These are phyloP conservation scores for Aselliscus stoliczkanus DNA, from an alignment of 2,797 vertebrate genomes.

Conservation along the genomic window DNA sequence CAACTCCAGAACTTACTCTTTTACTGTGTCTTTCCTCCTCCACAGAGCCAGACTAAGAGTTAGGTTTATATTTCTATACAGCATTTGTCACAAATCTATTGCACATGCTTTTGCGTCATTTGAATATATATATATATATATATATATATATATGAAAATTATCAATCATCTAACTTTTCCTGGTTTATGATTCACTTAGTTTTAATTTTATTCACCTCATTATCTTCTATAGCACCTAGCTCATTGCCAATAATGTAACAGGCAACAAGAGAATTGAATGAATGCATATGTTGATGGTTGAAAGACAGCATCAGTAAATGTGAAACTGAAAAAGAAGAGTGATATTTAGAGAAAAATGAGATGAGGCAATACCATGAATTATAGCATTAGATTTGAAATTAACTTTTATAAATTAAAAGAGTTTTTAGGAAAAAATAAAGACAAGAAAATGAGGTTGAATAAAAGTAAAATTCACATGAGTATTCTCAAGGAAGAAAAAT, in stretches of 20 bases:
- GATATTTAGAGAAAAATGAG: slow-evolving; percentile 30
- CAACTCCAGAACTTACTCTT: not conserved
- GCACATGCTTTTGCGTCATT: not conserved
- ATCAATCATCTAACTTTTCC: not conserved
- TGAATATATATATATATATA: not conserved
- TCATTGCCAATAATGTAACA: not conserved
- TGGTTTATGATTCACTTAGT: slow-evolving; percentile 19
- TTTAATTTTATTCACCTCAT: slow-evolving; percentile 28
- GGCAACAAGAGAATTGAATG: not conserved
- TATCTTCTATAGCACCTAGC: not conserved
- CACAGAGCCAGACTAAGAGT: not conserved
- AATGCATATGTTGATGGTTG: not conserved
- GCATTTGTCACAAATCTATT: not conserved
- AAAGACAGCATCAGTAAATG: slow-evolving; percentile 2
- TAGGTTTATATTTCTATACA: not conserved
- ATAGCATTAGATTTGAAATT: not conserved
- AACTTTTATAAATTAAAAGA: slow-evolving; percentile 7
- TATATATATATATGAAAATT: not conserved
- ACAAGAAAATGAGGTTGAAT: not conserved
- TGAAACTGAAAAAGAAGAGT: slow-evolving; percentile 1
- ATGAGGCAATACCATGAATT: not conserved
- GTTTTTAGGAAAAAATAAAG: not conserved
- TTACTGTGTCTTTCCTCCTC: not conserved
- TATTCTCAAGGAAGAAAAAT: slow-evolving; percentile 30
- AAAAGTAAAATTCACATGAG: not conserved